Evolutionary conservation across 1,140 invertebrate species (phyloP), one percentile per base, ranked within the genome.

Genomic region (Andrena cerasifolii): DNA sequence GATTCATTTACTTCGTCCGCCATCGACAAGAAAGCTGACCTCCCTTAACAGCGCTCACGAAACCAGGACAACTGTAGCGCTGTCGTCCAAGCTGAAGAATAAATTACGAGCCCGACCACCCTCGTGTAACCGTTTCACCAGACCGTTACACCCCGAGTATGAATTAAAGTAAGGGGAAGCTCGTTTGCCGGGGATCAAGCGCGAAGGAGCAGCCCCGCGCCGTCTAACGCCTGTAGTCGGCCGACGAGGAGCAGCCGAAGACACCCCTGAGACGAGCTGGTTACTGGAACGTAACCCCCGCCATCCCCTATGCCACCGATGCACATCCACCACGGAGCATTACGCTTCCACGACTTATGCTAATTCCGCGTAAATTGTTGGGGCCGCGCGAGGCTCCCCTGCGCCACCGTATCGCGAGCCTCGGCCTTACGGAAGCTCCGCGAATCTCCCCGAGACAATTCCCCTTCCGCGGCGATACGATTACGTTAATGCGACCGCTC

Each of bases 341-440:
- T 86, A 86, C 87, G 85, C 85, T 87, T 84, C 86, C 86, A 86
- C 85, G 79, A 70, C 85, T 85, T 88, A 88, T 89, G 88, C 86
- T 88, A 88, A 88, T 88, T 89, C 76, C 49, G 73, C 63, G 85
- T 86, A 86, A 89, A 88, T 88, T 89, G 86, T 86, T 77, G 78
- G 78, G 36, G 73, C 79, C 84, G 58, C 21, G 61, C 58, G 62
- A 75, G 56, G 28, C 36, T 6, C 51, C 33, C 33, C 53, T 36
- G 21, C 36, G 40, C n/a, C 31, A 12, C 24, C 21, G 18, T 54
- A 53, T 83, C 67, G 67, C 79, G 62, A 68, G 47, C 26, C 62
- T 76, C 59, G 36, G 24, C 40, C 47, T 63, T 65, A 21, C 63
- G 49, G 7, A 21, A 63, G n/a, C 36, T 47, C 16, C 49, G 1